These are phyloP conservation scores for Yponomeuta malinellus DNA, from an alignment of 2,888 invertebrate genomes.

Conservation along the genomic window DNA sequence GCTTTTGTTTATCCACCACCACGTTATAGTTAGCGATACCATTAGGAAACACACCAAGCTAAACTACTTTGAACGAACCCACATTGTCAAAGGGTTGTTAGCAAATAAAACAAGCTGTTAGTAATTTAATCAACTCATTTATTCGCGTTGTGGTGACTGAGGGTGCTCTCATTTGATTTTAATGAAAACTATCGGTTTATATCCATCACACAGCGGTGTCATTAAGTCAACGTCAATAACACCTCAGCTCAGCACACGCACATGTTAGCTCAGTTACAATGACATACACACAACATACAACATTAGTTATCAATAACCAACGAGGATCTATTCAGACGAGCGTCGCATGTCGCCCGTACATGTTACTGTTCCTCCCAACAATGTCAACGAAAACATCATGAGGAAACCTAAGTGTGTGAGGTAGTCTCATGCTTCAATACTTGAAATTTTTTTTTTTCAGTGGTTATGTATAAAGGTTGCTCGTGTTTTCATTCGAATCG, in stretches of 20 bases:
- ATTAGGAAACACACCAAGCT: neutral
- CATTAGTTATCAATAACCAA: neutral
- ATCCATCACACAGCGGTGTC: too few species aligned
- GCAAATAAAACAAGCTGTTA: slow-evolving; percentile 56
- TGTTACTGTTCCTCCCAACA: neutral
- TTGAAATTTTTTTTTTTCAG: too few species aligned
- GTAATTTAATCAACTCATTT: slow-evolving; percentile 41
- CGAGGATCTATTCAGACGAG: neutral
- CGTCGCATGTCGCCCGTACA: neutral
- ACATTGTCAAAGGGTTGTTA: slow-evolving; percentile 22
- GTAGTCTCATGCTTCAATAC: too few species aligned
- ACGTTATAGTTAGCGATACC: neutral
- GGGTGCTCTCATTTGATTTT: too few species aligned
- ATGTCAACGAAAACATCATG: too few species aligned
- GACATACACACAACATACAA: neutral
- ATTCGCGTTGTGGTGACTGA: slow-evolving; percentile 9
- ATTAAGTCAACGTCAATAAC: too few species aligned
- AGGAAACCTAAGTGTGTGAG: too few species aligned
- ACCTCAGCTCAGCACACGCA: neutral
- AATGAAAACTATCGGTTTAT: too few species aligned
- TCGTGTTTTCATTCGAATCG: too few species aligned
- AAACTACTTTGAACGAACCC: neutral
- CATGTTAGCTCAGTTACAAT: neutral
- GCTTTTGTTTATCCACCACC: neutral
- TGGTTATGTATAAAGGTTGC: too few species aligned